Percentiles rank a stretch among this genome's conserved stretches.
Evolutionary conservation across 1,140 invertebrate species (phyloP).

Genomic region (Drosophila rhopaloa): DNA sequence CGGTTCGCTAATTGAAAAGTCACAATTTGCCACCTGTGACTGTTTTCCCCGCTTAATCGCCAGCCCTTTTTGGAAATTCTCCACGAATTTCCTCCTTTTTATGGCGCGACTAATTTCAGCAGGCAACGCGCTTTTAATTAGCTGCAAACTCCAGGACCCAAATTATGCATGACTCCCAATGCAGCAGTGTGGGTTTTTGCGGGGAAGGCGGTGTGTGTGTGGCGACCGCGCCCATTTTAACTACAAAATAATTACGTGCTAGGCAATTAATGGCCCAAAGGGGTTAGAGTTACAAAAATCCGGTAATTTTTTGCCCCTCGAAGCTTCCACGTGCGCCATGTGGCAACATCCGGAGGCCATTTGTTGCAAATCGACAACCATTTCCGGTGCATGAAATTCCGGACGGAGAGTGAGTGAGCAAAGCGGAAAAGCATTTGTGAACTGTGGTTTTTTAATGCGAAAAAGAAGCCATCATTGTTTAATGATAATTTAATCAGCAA

Average conservation of each 20-base stretch:
- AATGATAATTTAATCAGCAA: constrained; percentile 64
- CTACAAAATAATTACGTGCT: constrained; percentile 81
- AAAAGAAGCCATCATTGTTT: constrained; percentile 40
- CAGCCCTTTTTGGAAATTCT: background rate
- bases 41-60: background rate
- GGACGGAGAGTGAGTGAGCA: constrained; percentile 1
- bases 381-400: constrained; percentile 65
- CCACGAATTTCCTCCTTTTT: constrained; percentile 5
- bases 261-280: constrained; percentile 78
- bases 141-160: constrained; percentile 72
- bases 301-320: constrained; percentile 26
- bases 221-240: constrained; percentile 67
- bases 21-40: constrained; percentile 54
- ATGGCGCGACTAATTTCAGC: constrained; percentile 55
- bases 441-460: constrained; percentile 57
- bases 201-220: background rate
- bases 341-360: constrained; percentile 79
- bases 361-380: constrained; percentile 79
- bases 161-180: constrained; percentile 69
- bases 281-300: constrained; percentile 67
- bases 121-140: constrained; percentile 77
- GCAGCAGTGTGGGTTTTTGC: constrained; percentile 21
- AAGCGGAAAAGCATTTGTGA: constrained; percentile 58
- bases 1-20: constrained; percentile 59
- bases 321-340: constrained; percentile 63